Percentiles rank a stretch among this genome's conserved stretches.
These are phyloP conservation scores for Agonopterix alstromeriana DNA, from an alignment of 2,888 invertebrate species.

Conservation along the genomic window DNA sequence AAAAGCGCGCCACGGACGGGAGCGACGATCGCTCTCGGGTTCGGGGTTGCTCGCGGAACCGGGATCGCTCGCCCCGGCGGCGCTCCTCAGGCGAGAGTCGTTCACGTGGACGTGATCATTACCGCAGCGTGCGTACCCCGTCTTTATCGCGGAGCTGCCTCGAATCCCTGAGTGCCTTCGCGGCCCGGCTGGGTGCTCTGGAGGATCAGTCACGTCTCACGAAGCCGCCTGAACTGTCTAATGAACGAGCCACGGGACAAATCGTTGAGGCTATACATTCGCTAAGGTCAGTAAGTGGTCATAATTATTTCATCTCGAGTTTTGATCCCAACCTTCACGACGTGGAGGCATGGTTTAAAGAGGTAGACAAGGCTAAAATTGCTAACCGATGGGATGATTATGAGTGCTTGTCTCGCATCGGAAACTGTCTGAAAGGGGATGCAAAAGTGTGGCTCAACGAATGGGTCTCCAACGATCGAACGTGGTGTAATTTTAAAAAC, in stretches of 20 bases:
- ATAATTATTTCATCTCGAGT: background rate
- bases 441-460: slow-evolving; percentile 7
- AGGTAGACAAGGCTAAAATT: slow-evolving; percentile 7
- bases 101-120: no score
- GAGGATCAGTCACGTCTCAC: background rate
- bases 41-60: no score
- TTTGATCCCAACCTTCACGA: slow-evolving; percentile 1
- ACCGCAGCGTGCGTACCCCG: no score
- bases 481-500: slow-evolving; percentile 7
- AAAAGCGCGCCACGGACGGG: no score
- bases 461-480: slow-evolving; percentile 3
- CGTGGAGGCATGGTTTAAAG: slow-evolving; percentile 1
- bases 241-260: background rate
- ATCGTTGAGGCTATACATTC: background rate
- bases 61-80: no score
- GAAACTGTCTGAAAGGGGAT: slow-evolving; percentile 6
- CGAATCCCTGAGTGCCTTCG: background rate
- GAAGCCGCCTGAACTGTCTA: background rate
- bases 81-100: no score
- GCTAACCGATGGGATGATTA: slow-evolving; percentile 1
- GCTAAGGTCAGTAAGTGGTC: background rate
- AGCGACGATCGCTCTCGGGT: no score
- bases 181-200: background rate
- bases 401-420: no score
- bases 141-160: no score